These are phyloP conservation scores for Lasioglossum villosulum DNA, from an alignment of 2,888 invertebrate species.

Conservation along the genomic window DNA sequence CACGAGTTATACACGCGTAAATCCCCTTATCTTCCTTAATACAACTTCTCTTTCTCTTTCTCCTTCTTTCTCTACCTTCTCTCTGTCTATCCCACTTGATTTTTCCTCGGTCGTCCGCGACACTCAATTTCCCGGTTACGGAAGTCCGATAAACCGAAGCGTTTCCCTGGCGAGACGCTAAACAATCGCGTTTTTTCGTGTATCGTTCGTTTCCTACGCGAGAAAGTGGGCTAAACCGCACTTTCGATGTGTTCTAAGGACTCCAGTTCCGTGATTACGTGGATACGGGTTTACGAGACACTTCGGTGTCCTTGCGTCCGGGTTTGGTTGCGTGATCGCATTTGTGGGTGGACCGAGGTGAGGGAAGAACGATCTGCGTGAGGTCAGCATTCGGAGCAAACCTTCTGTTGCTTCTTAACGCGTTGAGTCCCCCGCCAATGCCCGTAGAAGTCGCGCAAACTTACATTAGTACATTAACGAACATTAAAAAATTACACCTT, in stretches of 20 bases:
- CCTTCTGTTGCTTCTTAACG: neutral
- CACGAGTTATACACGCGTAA: conserved; percentile 63
- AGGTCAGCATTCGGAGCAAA: conserved; percentile 1
- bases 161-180: conserved; percentile 18
- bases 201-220: neutral
- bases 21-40: conserved; percentile 63
- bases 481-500: no score
- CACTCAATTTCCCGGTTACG: conserved; percentile 31
- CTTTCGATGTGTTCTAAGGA: neutral
- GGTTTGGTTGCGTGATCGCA: neutral
- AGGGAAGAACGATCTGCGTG: neutral
- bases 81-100: neutral
- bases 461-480: no score
- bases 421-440: no score
- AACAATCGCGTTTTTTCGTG: neutral
- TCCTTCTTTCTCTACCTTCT: neutral
- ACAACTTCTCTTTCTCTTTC: conserved; percentile 35
- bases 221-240: conserved; percentile 35
- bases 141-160: conserved; percentile 37
- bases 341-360: conserved; percentile 15
- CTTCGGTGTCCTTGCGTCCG: neutral
- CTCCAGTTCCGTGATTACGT: neutral
- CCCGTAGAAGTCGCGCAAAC: no score
- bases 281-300: conserved; percentile 16
- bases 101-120: neutral